A percentile compares a stretch with the other conserved stretches of the same genome.
Evolutionary conservation across 2,888 invertebrate species (phyloP).

Genomic region (Itoplectis maculator): DNA sequence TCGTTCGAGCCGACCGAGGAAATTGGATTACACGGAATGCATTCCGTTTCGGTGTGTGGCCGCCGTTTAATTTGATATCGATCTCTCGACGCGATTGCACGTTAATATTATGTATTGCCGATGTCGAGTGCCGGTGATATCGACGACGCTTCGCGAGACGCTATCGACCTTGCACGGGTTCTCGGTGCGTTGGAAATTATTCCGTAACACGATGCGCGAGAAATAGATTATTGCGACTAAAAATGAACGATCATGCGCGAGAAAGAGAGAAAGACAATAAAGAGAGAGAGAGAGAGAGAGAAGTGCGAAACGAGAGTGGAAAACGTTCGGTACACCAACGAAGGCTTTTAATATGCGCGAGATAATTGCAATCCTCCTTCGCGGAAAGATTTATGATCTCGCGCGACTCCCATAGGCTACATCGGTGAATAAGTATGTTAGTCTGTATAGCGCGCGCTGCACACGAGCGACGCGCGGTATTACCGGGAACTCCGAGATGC

Average conservation of each 20-base stretch:
- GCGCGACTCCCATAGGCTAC: conserved; percentile 62
- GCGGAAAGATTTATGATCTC: conserved; percentile 80
- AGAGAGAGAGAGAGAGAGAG: conserved; percentile 29
- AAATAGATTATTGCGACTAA: conserved; percentile 63
- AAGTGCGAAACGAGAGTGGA: conserved; percentile 59
- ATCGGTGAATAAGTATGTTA: conserved; percentile 78
- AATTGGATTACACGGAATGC: conserved; percentile 65
- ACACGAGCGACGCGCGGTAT: conserved; percentile 33
- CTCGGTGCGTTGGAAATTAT: conserved; percentile 56
- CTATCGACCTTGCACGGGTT: conserved; percentile 42
- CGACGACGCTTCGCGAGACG: conserved; percentile 32
- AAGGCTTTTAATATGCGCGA: conserved; percentile 80
- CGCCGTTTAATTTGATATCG: conserved; percentile 64
- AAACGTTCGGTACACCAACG: conserved; percentile 72
- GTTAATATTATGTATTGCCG: conserved; percentile 60
- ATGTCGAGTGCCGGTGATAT: conserved; percentile 26
- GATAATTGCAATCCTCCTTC: conserved; percentile 81
- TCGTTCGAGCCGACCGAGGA: conserved; percentile 21
- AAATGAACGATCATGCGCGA: conserved; percentile 40
- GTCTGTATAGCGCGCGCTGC: conserved; percentile 70
- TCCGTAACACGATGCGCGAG: conserved; percentile 35
- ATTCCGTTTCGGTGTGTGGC: conserved; percentile 49
- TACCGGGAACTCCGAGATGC: conserved; percentile 34
- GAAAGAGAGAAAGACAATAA: conserved; percentile 1
- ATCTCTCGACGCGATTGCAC: conserved; percentile 59